phyloP scores from a whole-genome alignment of 1,140 invertebrate genomes.

The Formica exsecta region DNA sequence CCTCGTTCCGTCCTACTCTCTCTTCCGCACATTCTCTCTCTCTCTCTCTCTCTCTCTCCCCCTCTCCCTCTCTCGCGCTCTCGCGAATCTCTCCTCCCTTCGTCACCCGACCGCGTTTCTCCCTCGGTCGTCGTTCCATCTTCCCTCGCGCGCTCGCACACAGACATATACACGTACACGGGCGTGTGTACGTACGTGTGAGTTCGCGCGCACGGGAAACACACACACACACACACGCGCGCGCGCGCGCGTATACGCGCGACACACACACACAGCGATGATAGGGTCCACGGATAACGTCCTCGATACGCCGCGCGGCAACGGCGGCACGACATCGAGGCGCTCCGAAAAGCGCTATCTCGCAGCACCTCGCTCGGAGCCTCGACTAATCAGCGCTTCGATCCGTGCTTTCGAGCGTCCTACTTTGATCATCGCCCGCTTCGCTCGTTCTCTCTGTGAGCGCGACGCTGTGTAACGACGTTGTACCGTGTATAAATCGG shows the following conservation, averaged over 20 bases:
- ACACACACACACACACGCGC: slow-evolving; percentile 20
- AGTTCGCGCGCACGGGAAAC: slow-evolving; percentile 4
- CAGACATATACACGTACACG: not conserved
- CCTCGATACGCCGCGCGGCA: slow-evolving; percentile 79
- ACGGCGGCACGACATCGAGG: slow-evolving; percentile 71
- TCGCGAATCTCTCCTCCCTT: slow-evolving; percentile 42
- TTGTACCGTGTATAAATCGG: slow-evolving; percentile 56
- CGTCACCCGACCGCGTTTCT: slow-evolving; percentile 60
- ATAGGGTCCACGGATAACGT: slow-evolving; percentile 83
- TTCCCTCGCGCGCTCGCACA: slow-evolving; percentile 65
- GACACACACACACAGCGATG: not conserved
- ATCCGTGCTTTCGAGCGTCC: slow-evolving; percentile 76
- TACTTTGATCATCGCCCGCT: slow-evolving; percentile 73
- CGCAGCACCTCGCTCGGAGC: slow-evolving; percentile 71
- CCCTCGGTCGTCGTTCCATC: slow-evolving; percentile 71
- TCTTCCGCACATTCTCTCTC: not conserved
- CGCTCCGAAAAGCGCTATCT: slow-evolving; percentile 84
- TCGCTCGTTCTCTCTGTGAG: slow-evolving; percentile 55
- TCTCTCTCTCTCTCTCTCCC: slow-evolving; percentile 6
- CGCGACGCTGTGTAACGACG: slow-evolving; percentile 56
- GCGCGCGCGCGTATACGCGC: too few species aligned
- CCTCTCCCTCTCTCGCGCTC: slow-evolving; percentile 43
- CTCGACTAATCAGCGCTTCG: slow-evolving; percentile 73
- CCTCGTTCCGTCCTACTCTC: slow-evolving; percentile 64
- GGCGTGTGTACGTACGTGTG: not conserved